Evolutionary conservation across 2,888 invertebrate species (phyloP).

Genomic region (Phyllotreta cruciferae): DNA sequence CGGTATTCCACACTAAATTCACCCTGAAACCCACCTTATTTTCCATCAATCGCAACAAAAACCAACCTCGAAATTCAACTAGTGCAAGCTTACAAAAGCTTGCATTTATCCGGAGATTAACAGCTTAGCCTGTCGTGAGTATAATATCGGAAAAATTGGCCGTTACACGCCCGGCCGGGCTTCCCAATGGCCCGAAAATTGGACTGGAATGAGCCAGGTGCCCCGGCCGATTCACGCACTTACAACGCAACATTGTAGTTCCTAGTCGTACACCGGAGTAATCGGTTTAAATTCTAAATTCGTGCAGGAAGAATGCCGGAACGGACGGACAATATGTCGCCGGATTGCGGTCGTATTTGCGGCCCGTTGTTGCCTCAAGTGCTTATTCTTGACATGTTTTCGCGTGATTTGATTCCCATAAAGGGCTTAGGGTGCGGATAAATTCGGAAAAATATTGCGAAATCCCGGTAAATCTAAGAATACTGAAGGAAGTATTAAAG

Average conservation of each 20-base stretch:
- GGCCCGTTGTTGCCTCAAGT: conserved; percentile 43
- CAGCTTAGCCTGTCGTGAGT: conserved; percentile 32
- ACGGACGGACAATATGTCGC: neutral
- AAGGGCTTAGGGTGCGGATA: conserved; percentile 28
- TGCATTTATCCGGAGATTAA: conserved; percentile 30
- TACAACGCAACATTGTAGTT: too few species aligned
- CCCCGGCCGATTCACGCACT: neutral
- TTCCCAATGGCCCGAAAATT: conserved; percentile 42
- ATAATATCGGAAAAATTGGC: conserved; percentile 42
- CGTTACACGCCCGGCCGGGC: conserved; percentile 37
- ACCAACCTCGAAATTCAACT: conserved; percentile 35
- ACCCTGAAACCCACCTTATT: conserved; percentile 31
- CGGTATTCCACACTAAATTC: too few species aligned
- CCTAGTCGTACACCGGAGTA: neutral
- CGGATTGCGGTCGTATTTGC: neutral
- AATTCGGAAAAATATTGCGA: neutral
- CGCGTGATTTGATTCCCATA: conserved; percentile 38
- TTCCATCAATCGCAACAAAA: conserved; percentile 30
- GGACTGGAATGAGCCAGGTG: conserved; percentile 4
- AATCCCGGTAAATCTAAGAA: too few species aligned
- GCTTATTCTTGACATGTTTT: conserved; percentile 47
- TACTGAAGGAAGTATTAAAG: too few species aligned
- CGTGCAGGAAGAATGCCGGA: conserved; percentile 9
- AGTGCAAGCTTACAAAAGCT: conserved; percentile 27
- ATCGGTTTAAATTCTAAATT: neutral